Conservation (phyloP, 2,797 vertebrate species). For the Eidolon dupreanum region DNA sequence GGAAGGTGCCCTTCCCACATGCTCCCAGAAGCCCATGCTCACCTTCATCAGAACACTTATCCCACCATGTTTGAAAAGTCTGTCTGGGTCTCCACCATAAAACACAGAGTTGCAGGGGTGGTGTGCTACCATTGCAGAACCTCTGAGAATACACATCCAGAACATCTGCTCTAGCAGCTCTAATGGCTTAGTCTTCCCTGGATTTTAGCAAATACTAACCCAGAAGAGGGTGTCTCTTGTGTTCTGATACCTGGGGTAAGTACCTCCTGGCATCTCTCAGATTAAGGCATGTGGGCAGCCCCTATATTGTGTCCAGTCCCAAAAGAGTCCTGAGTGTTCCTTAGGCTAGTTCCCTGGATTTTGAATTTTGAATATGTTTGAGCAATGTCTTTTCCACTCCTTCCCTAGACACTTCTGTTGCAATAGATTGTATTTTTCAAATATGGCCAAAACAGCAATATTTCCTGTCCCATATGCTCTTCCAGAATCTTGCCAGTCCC, state of each 20-base stretch:
- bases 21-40: background rate
- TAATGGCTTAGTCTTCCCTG: background rate
- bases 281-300: background rate
- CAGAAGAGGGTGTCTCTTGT: background rate
- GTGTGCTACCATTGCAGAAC: background rate
- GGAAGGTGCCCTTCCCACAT: background rate
- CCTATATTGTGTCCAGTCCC: background rate
- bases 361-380: background rate
- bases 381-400: background rate
- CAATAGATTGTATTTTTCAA: background rate
- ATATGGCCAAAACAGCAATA: background rate
- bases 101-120: background rate
- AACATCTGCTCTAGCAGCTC: background rate
- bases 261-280: background rate
- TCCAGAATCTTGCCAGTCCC: constrained; percentile 3
- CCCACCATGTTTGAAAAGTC: background rate
- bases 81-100: background rate
- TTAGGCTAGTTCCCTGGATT: background rate
- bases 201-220: background rate
- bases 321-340: background rate
- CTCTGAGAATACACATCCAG: background rate
- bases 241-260: background rate
- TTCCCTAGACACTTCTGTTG: background rate
- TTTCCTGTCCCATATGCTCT: background rate
- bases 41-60: background rate